Evolutionary conservation across 1,140 invertebrate genomes (phyloP).

Genomic region (Hyles vespertilio): DNA sequence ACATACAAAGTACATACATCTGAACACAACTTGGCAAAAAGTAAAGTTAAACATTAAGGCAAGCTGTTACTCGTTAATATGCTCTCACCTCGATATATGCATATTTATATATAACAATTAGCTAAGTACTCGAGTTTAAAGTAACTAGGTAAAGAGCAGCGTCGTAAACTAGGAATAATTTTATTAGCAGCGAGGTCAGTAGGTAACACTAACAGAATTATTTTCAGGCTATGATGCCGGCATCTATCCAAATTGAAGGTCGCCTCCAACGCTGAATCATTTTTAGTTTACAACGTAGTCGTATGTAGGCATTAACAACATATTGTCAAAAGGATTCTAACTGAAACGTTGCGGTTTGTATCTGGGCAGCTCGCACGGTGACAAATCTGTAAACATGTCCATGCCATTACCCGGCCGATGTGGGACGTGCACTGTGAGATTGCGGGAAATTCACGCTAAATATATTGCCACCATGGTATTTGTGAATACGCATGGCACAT

Average conservation of each 20-base stretch:
- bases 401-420: slow-evolving; percentile 2
- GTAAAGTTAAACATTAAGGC: too few relatives aligned
- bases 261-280: slow-evolving; percentile 28
- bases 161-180: slow-evolving; percentile 34
- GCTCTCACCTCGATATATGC: too few relatives aligned
- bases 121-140: slow-evolving; percentile 1
- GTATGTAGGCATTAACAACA: slow-evolving; percentile 8
- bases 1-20: too few relatives aligned
- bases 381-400: slow-evolving; percentile 17
- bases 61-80: too few relatives aligned
- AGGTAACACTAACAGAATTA: slow-evolving; percentile 32
- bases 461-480: too few relatives aligned
- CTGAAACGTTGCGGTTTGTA: slow-evolving; percentile 20
- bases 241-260: slow-evolving; percentile 35
- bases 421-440: neutral
- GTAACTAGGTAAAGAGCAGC: slow-evolving; percentile 32
- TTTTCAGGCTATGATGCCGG: slow-evolving; percentile 50
- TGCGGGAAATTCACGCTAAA: too few relatives aligned
- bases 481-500: too few relatives aligned
- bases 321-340: slow-evolving; percentile 12
- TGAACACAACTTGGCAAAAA: too few relatives aligned
- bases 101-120: too few relatives aligned
- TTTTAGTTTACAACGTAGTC: slow-evolving; percentile 16
- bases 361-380: slow-evolving; percentile 8
- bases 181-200: slow-evolving; percentile 35